These are phyloP conservation scores for Caracal caracal DNA, from an alignment of 2,113 vertebrate species.

Conservation along the genomic window DNA sequence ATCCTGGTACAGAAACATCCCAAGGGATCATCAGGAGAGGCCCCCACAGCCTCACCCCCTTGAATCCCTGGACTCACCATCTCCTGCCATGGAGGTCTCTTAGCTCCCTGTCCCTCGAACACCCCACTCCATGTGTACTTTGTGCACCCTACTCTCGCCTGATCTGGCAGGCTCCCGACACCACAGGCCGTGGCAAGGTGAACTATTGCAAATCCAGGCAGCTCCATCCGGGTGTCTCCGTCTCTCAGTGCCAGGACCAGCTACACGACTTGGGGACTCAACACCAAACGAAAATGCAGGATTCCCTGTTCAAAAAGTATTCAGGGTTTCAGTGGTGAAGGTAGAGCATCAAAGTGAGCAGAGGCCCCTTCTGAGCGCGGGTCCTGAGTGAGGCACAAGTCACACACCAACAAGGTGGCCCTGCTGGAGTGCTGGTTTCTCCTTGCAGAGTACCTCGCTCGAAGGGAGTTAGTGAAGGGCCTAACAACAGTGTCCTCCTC, in stretches of 20 bases:
- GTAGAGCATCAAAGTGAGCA: background rate
- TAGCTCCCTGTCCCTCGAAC: background rate
- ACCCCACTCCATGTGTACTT: background rate
- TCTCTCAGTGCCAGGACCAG: background rate
- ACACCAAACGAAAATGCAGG: background rate
- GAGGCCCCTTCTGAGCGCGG: background rate
- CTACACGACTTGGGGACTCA: background rate
- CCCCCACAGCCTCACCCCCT: background rate
- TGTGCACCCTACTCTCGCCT: background rate
- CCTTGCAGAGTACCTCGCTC: background rate
- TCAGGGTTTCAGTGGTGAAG: background rate
- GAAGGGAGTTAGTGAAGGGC: background rate
- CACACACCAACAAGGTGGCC: accelerated
- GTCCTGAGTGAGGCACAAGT: accelerated
- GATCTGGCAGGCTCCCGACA: background rate
- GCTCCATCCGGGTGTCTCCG: background rate
- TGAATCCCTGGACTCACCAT: background rate
- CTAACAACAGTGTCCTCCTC: background rate
- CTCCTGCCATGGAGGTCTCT: background rate
- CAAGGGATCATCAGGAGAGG: background rate
- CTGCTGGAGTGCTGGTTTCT: accelerated
- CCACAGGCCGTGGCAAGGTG: background rate
- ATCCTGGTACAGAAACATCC: background rate
- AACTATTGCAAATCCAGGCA: background rate
- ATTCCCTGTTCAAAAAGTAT: background rate